These are phyloP conservation scores for Drosophila bunnanda DNA, from an alignment of 2,888 invertebrate species.

Conservation along the genomic window DNA sequence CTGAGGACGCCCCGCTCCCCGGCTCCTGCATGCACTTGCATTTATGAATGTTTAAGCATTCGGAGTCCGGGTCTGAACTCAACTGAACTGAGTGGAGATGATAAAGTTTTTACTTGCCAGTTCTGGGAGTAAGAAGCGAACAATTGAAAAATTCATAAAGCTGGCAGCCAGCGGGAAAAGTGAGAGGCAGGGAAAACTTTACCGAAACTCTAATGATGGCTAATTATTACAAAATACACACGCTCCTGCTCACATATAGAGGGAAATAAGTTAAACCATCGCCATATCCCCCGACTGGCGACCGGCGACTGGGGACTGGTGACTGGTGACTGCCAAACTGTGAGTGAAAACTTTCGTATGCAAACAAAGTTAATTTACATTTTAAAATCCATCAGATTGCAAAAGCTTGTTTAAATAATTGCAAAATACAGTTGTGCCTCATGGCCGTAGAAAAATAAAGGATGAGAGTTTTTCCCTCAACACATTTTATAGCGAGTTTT, in stretches of 20 bases:
- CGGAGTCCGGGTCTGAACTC: slow-evolving; percentile 19
- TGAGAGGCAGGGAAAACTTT: slow-evolving; percentile 34
- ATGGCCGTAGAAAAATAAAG: slow-evolving; percentile 14
- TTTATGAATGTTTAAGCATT: slow-evolving; percentile 78
- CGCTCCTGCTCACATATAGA: slow-evolving; percentile 22
- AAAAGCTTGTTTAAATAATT: slow-evolving; percentile 52
- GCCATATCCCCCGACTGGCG: background rate
- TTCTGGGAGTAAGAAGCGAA: slow-evolving; percentile 41
- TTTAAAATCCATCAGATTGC: slow-evolving; percentile 51
- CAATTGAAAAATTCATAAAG: slow-evolving; percentile 77
- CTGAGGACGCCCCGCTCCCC: background rate
- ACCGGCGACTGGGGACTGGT: slow-evolving; percentile 1
- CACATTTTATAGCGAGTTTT: slow-evolving; percentile 34
- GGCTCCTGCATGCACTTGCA: slow-evolving; percentile 63
- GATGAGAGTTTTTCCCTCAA: no score
- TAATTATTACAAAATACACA: slow-evolving; percentile 68
- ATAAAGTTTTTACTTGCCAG: slow-evolving; percentile 40
- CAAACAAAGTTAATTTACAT: slow-evolving; percentile 49
- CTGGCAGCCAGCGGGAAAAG: slow-evolving; percentile 54
- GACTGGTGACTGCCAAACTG: slow-evolving; percentile 20
- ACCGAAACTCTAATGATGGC: slow-evolving; percentile 60
- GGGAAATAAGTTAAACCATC: slow-evolving; percentile 26
- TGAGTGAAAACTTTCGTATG: slow-evolving; percentile 42
- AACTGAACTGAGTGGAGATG: slow-evolving; percentile 41
- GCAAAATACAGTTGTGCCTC: slow-evolving; percentile 40